These are phyloP conservation scores for Platysteira castanea DNA, from an alignment of 2,113 vertebrate genomes.

Conservation along the genomic window DNA sequence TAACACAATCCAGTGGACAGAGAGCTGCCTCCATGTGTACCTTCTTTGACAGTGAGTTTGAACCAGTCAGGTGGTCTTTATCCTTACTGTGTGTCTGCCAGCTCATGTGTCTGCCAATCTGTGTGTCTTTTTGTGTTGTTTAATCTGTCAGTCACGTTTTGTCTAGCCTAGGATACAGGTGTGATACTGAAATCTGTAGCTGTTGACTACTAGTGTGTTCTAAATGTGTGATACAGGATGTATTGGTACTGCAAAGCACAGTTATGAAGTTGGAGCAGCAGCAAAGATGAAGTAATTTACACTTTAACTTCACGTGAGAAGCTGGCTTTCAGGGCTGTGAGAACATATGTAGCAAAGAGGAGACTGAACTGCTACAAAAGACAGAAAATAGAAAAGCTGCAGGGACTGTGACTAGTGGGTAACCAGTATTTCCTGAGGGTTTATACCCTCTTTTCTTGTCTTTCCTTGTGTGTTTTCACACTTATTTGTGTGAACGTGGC, in stretches of 20 bases:
- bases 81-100: not conserved
- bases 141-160: not conserved
- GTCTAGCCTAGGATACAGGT: not conserved
- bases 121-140: not conserved
- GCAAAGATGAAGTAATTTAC: not conserved
- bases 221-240: not conserved
- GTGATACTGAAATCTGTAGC: not conserved
- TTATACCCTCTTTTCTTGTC: not conserved
- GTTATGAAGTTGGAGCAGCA: not conserved
- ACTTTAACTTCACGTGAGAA: not conserved
- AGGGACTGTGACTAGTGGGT: not conserved
- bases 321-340: not conserved
- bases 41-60: not conserved
- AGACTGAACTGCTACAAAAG: not conserved
- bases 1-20: not conserved
- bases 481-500: not conserved
- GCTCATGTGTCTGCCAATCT: not conserved
- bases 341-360: not conserved
- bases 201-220: not conserved
- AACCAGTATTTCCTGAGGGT: not conserved
- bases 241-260: not conserved
- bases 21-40: not conserved
- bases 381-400: not conserved
- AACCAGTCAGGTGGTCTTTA: not conserved
- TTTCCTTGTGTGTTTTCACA: not conserved